phyloP scores from a whole-genome alignment of 2,113 vertebrate species.

The Lathamus discolor region DNA sequence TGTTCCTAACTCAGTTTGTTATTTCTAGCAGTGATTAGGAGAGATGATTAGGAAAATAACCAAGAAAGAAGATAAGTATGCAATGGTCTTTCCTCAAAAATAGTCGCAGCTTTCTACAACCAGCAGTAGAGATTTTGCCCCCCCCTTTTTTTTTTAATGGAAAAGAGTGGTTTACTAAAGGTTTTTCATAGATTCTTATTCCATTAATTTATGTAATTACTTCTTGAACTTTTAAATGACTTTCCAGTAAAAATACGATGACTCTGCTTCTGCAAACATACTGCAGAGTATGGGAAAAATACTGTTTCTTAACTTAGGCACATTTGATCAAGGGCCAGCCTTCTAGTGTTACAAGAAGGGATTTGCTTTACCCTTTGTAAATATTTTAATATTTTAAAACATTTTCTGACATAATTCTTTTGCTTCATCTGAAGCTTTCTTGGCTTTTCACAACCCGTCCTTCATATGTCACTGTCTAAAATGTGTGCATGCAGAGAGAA shows the following conservation, averaged over 20 bases:
- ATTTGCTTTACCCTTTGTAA: not conserved
- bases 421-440: not conserved
- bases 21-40: not conserved
- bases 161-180: not conserved
- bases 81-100: not conserved
- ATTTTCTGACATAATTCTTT: not conserved
- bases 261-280: not conserved
- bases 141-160: not conserved
- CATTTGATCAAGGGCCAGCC: not conserved
- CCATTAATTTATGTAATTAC: not conserved
- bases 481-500: not conserved
- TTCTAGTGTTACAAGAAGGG: not conserved
- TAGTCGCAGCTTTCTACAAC: not conserved
- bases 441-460: not conserved
- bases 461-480: not conserved
- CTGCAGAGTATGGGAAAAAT: not conserved
- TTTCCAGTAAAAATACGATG: not conserved
- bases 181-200: not conserved
- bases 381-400: not conserved
- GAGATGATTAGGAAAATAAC: not conserved
- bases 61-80: not conserved
- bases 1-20: not conserved
- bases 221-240: not conserved
- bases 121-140: not conserved
- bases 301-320: not conserved